Evolutionary conservation across 92 coral and sea anemone species (phyloP).

Genomic region (Meandrina meandrites): DNA sequence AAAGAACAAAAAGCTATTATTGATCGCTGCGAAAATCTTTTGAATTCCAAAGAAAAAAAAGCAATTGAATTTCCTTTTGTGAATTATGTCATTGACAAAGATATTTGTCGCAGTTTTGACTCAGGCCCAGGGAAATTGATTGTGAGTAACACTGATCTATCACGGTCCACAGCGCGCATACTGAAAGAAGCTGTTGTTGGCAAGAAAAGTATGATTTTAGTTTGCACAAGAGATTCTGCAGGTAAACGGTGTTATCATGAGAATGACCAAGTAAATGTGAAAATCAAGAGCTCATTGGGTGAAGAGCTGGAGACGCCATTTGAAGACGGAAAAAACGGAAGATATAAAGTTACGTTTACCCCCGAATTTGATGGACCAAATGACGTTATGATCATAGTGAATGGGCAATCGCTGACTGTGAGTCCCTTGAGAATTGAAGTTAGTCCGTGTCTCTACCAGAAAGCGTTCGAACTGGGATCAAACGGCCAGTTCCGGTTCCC

Average conservation of each 20-base stretch:
- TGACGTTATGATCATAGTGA: slow-evolving; percentile 36
- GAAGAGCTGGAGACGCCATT: slow-evolving; percentile 1
- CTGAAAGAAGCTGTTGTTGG: slow-evolving; percentile 42
- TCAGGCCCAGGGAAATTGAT: slow-evolving; percentile 40
- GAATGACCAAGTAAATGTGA: slow-evolving; percentile 49
- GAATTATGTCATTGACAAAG: slow-evolving; percentile 11
- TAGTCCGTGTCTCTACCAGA: slow-evolving; percentile 27
- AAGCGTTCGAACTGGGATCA: background rate
- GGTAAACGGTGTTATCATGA: slow-evolving; percentile 54
- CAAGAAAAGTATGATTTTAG: slow-evolving; percentile 36
- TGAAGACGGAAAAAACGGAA: slow-evolving; percentile 50
- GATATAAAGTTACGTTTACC: slow-evolving; percentile 33
- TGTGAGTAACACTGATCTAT: slow-evolving; percentile 51
- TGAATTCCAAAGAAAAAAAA: background rate
- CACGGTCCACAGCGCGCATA: slow-evolving; percentile 20
- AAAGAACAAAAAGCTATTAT: background rate
- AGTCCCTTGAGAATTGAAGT: slow-evolving; percentile 44
- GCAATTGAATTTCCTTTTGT: background rate
- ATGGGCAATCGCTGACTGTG: slow-evolving; percentile 44
- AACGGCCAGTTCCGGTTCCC: too few species aligned
- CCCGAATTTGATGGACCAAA: slow-evolving; percentile 49
- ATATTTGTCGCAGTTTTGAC: background rate
- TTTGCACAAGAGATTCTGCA: slow-evolving; percentile 49
- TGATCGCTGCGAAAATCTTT: slow-evolving; percentile 20
- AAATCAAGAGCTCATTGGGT: slow-evolving; percentile 30